phyloP scores from a whole-genome alignment of 2,888 invertebrate genomes.

The Nezara viridula region DNA sequence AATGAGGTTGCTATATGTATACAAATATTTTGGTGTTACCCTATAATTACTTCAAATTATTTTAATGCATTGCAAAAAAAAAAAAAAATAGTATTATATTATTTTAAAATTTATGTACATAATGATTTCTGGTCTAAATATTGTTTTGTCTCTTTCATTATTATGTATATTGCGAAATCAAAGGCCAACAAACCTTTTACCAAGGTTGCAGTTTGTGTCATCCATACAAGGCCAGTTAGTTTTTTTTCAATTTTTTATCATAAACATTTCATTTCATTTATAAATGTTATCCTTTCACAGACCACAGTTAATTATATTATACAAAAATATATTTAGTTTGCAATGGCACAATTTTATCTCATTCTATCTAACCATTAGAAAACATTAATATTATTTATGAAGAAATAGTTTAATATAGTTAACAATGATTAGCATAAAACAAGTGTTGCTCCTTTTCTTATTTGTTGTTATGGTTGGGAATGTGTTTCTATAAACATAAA shows the following conservation, averaged over 20 bases:
- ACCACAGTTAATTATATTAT: background rate
- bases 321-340: background rate
- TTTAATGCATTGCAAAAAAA: no score
- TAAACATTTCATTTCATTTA: background rate
- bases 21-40: no score
- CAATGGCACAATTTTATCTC: background rate
- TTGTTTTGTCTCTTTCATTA: background rate
- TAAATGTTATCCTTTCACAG: background rate
- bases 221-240: slow-evolving; percentile 12
- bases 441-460: background rate
- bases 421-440: background rate
- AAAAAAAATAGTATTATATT: no score
- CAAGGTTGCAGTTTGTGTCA: background rate
- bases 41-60: no score
- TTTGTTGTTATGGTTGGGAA: background rate
- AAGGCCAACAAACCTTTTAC: background rate
- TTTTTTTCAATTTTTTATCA: background rate
- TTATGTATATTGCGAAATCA: background rate
- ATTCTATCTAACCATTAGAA: background rate
- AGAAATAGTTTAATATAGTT: background rate
- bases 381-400: background rate
- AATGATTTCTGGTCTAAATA: background rate
- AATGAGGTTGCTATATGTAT: no score
- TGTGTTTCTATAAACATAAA: background rate
- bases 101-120: background rate